phyloP scores from a whole-genome alignment of 2,797 vertebrate species.

The Fistularia tabacaria region DNA sequence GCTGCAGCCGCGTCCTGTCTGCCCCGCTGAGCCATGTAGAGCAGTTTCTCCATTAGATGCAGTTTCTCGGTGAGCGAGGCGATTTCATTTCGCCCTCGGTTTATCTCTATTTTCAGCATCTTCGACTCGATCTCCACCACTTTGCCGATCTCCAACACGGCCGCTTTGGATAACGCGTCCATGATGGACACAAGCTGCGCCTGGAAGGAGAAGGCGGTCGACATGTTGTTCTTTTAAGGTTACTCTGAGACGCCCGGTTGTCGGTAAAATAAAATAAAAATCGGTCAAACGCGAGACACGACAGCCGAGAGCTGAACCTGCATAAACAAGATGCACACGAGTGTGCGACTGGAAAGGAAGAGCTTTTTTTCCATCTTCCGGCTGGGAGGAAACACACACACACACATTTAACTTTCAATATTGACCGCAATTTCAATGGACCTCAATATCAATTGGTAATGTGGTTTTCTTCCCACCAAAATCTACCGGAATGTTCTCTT shows the following conservation, averaged over 20 bases:
- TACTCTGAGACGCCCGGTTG: neutral
- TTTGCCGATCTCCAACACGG: conserved; percentile 74
- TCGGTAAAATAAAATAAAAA: neutral
- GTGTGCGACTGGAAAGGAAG: neutral
- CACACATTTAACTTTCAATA: no score
- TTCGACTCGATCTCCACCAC: conserved; percentile 75
- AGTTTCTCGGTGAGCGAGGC: conserved; percentile 68
- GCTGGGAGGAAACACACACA: conserved; percentile 35
- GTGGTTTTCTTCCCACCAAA: no score
- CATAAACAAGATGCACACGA: conserved; percentile 1
- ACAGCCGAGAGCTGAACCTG: neutral
- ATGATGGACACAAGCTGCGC: conserved; percentile 74
- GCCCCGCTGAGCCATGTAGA: conserved; percentile 57
- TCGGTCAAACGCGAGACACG: neutral
- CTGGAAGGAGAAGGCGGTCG: conserved; percentile 70
- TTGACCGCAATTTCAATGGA: no score
- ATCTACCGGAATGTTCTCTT: no score
- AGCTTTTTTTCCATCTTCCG: conserved; percentile 36
- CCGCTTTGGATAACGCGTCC: conserved; percentile 73
- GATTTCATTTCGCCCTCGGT: conserved; percentile 71
- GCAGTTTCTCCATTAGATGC: conserved; percentile 73
- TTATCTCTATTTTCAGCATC: conserved; percentile 73
- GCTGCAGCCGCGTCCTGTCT: conserved; percentile 44
- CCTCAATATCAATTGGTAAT: no score
- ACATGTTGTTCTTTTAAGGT: conserved; percentile 44